Evolutionary conservation across 2,888 invertebrate species (phyloP).

Genomic region (Drosophila robusta): DNA sequence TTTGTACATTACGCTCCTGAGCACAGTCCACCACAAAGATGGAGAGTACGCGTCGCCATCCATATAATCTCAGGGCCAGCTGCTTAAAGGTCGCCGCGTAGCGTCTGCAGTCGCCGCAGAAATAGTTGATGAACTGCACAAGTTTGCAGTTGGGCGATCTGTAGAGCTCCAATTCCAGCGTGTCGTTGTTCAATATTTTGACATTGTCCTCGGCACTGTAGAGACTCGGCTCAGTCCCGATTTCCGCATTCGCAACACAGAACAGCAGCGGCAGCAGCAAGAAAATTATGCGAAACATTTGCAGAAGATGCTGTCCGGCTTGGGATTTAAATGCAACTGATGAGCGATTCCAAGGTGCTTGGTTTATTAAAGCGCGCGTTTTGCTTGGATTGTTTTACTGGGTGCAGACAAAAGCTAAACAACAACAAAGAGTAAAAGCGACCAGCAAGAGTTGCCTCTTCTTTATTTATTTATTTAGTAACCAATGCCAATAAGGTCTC

Average conservation of each 20-base stretch:
- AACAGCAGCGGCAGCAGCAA: constrained; percentile 13
- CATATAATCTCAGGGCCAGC: constrained; percentile 28
- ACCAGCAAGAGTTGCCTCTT: constrained; percentile 15
- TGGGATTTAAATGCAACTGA: constrained; percentile 61
- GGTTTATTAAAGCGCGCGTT: constrained; percentile 67
- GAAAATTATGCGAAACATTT: constrained; percentile 42
- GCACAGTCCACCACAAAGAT: constrained; percentile 60
- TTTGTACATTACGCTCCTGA: constrained; percentile 42
- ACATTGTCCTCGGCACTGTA: constrained; percentile 55
- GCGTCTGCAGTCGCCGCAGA: constrained; percentile 96
- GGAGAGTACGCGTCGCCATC: constrained; percentile 41
- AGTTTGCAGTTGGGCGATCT: constrained; percentile 28
- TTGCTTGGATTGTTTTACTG: constrained; percentile 33
- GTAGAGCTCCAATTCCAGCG: constrained; percentile 19
- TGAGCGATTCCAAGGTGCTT: constrained; percentile 29
- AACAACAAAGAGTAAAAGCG: constrained; percentile 6
- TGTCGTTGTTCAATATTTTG: constrained; percentile 27
- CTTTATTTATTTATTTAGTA: constrained; percentile 1
- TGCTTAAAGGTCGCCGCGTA: constrained; percentile 89
- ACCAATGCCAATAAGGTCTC: too few relatives aligned
- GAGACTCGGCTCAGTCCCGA: constrained; percentile 39
- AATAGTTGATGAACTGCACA: constrained; percentile 96
- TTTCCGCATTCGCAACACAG: not conserved
- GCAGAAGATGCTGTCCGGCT: constrained; percentile 49
- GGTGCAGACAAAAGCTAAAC: constrained; percentile 16